Conservation (phyloP, 2,888 invertebrate genomes). For the Endotricha flammealis region DNA sequence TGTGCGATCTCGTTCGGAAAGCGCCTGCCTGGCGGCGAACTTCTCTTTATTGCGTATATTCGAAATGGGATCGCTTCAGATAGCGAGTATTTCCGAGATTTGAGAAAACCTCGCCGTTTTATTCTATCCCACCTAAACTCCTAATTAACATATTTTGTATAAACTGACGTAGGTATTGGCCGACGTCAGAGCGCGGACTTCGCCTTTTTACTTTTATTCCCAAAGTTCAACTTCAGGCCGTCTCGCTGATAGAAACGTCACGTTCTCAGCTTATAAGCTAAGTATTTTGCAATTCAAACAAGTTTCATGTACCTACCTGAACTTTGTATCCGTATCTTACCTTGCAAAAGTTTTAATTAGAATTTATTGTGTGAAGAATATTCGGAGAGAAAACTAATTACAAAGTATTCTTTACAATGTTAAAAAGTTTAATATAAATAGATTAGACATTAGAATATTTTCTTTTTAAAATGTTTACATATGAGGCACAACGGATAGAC, state of each 20-base stretch:
- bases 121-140: slow-evolving; percentile 21
- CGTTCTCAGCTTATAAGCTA: slow-evolving; percentile 38
- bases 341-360: slow-evolving; percentile 45
- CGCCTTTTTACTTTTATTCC: slow-evolving; percentile 28
- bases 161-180: slow-evolving; percentile 10
- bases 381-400: slow-evolving; percentile 25
- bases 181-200: slow-evolving; percentile 7
- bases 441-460: slow-evolving; percentile 8
- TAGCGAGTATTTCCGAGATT: slow-evolving; percentile 42
- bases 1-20: slow-evolving; percentile 42
- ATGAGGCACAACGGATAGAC: slow-evolving; percentile 26
- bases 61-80: slow-evolving; percentile 54
- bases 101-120: slow-evolving; percentile 33
- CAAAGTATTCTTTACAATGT: slow-evolving; percentile 13
- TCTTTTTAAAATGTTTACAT: slow-evolving; percentile 23
- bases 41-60: slow-evolving; percentile 53
- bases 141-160: slow-evolving; percentile 24
- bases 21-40: slow-evolving; percentile 61
- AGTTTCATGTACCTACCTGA: slow-evolving; percentile 38
- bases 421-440: slow-evolving; percentile 7
- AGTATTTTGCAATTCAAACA: slow-evolving; percentile 52
- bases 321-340: slow-evolving; percentile 41
- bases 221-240: slow-evolving; percentile 32
- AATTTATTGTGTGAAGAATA: slow-evolving; percentile 27
- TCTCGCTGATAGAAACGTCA: slow-evolving; percentile 40